Conservation (phyloP, 2,797 vertebrate genomes). For the Antennarius maculatus region DNA sequence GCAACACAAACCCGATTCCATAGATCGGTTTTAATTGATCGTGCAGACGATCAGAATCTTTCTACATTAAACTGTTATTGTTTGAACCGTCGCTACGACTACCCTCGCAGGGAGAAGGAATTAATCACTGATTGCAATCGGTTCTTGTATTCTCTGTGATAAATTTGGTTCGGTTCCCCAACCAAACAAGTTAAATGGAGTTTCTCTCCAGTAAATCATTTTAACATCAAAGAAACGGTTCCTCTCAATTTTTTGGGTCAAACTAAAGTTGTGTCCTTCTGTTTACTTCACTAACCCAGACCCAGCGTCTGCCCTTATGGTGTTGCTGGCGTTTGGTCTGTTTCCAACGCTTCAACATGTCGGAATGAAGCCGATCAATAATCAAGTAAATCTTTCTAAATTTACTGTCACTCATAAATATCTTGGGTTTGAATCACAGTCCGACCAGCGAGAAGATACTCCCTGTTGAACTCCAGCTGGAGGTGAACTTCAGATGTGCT, state of each 20-base stretch:
- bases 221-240: conserved; percentile 19
- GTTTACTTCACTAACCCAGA: conserved; percentile 13
- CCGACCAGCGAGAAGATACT: no score
- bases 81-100: no score
- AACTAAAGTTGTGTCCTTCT: conserved; percentile 39
- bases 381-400: no score
- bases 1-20: conserved; percentile 13
- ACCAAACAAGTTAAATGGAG: conserved; percentile 1
- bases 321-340: no score
- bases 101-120: not conserved
- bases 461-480: no score
- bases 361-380: no score
- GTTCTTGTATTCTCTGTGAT: not conserved
- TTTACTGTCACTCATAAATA: no score
- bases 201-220: conserved; percentile 23
- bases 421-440: no score
- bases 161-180: conserved; percentile 9
- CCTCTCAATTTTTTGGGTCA: conserved; percentile 42
- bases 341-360: no score
- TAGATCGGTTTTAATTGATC: conserved; percentile 39
- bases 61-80: not conserved
- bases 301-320: no score
- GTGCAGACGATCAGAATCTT: conserved; percentile 9
- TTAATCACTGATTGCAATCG: not conserved
- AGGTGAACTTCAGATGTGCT: no score